Conservation (phyloP, 92 coral and sea anemone species). For the Palythoa grandis region DNA sequence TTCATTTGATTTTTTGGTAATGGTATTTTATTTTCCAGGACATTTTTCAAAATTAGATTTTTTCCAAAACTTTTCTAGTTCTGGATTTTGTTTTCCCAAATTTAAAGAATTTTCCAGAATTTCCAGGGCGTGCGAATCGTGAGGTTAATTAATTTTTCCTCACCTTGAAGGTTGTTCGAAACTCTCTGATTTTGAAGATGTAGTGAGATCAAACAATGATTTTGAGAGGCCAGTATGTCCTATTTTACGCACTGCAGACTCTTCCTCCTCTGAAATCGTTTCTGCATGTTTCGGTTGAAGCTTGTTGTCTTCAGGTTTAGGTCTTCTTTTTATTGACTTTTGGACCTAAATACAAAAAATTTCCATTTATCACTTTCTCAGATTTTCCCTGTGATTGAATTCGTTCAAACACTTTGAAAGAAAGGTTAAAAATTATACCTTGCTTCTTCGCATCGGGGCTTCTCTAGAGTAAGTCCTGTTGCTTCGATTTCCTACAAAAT, state of each 20-base stretch:
- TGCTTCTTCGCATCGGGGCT: conserved; percentile 46
- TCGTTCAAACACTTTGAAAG: neutral
- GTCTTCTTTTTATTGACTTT: conserved; percentile 20
- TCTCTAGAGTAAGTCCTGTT: neutral
- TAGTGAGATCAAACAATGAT: conserved; percentile 20
- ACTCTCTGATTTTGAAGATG: neutral
- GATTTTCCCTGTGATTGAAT: neutral
- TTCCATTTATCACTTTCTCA: neutral
- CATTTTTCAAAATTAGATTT: too few relatives aligned
- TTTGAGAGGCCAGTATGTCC: neutral
- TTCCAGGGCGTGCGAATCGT: too few relatives aligned
- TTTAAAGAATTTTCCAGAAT: too few relatives aligned
- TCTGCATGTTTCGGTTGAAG: neutral
- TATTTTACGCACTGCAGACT: neutral
- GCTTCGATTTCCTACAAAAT: neutral
- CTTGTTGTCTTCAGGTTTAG: neutral
- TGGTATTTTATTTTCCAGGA: too few relatives aligned
- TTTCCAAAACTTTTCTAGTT: too few relatives aligned
- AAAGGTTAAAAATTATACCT: neutral
- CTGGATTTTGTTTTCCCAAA: too few relatives aligned
- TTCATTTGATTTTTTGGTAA: too few relatives aligned
- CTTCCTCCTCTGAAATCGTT: conserved; percentile 3
- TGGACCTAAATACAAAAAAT: conserved; percentile 12
- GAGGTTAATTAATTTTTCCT: neutral
- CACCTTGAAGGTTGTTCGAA: neutral